phyloP scores from a whole-genome alignment of 1,140 invertebrate species.

The Polypedilum vanderplanki region DNA sequence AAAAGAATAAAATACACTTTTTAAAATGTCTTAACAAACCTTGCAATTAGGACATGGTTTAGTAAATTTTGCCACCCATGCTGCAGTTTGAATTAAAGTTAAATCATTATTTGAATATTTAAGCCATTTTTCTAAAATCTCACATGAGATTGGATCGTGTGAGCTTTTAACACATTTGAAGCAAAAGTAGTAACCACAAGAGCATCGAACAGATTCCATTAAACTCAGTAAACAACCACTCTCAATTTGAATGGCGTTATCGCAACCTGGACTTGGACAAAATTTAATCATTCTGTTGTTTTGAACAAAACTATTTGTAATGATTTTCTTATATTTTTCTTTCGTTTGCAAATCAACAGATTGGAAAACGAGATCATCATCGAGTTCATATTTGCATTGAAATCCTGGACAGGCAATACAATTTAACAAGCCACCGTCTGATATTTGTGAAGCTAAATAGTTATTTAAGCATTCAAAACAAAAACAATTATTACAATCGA shows the following conservation, averaged over 20 bases:
- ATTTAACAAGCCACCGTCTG: not conserved
- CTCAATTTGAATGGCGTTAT: not conserved
- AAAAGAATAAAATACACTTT: no score
- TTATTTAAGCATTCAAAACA: no score
- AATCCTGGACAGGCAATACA: not conserved
- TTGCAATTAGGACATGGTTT: no score
- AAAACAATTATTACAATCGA: not conserved
- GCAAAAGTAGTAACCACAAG: no score
- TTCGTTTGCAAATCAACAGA: not conserved
- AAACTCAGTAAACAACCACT: not conserved
- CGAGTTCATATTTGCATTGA: not conserved
- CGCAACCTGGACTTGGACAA: not conserved
- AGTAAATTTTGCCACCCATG: no score
- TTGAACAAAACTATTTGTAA: not conserved
- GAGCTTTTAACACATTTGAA: no score
- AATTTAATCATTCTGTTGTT: not conserved
- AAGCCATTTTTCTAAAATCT: no score
- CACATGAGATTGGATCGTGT: no score
- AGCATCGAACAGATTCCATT: not conserved
- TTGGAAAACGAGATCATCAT: not conserved
- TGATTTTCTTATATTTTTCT: not conserved
- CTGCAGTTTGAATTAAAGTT: no score
- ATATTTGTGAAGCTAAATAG: no score
- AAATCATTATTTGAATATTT: no score
- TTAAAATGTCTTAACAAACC: no score